phyloP scores from a whole-genome alignment of 2,113 vertebrate species.

The Grammomys dolichurus region DNA sequence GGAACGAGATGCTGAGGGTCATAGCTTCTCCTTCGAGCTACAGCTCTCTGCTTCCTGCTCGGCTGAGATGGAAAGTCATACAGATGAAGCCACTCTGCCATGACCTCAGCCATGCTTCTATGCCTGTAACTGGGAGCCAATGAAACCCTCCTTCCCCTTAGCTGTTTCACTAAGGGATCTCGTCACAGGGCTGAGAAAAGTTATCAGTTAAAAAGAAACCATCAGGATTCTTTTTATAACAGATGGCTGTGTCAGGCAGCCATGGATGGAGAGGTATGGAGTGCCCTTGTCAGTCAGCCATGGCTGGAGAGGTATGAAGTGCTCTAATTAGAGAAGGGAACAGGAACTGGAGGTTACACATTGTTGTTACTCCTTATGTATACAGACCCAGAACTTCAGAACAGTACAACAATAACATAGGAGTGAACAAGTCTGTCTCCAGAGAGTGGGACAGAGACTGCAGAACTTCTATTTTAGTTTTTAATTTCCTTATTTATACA shows the following conservation, averaged over 20 bases:
- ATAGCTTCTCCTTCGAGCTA: background rate
- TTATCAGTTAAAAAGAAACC: background rate
- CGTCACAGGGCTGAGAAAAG: background rate
- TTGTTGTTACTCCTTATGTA: no score
- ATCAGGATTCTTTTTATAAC: background rate
- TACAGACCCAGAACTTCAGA: background rate
- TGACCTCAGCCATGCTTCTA: background rate
- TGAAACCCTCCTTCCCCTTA: background rate
- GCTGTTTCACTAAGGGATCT: background rate
- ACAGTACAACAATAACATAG: background rate
- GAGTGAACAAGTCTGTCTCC: background rate
- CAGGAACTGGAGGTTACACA: fast-evolving
- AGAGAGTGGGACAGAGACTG: fast-evolving
- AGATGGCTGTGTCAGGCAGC: background rate
- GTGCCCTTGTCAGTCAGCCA: background rate
- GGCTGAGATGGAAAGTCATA: background rate
- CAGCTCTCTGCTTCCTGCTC: background rate
- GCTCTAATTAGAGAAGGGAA: background rate
- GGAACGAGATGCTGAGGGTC: background rate
- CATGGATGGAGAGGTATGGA: background rate
- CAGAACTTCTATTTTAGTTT: background rate
- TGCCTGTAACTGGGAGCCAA: background rate
- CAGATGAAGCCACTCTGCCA: background rate
- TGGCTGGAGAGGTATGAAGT: background rate
- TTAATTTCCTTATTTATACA: background rate